Base-by-base conservation (phyloP, 2,113 vertebrate genomes). In the Bostrychus sinensis region DNA sequence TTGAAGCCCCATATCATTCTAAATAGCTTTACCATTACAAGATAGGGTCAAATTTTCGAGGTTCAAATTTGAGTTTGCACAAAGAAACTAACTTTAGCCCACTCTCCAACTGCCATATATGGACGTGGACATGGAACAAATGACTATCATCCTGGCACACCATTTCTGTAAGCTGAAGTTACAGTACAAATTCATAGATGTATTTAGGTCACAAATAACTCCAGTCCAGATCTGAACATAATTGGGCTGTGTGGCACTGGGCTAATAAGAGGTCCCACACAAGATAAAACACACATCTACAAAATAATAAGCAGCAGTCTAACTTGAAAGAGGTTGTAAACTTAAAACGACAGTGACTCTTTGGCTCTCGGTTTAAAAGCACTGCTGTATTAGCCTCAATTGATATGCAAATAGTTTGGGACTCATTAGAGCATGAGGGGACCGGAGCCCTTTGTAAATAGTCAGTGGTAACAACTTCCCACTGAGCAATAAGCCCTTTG, bases 341-440 rank as follows among this genome's bases (percentile, higher is more conserved):
- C 25, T 30, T 51, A 17, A 28, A 30, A 51, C 23, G 8, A 7
- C 8, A 17, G 26, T 28, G 10, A 6, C 16, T n/a, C 26, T 51
- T 30, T 16, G 25, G n/a, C 16, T n/a, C 5, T 25, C 7, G 5
- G 42, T 26, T 13, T 25, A 48, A 48, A 48, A 25, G 46, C 7
- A 4, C n/a, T 54, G 13, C 5, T 38, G 5, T 30, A 0, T 54
- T 43, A 20, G 54, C 63, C 56, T 56, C 43, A 73, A 74, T 79
- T 60, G 32, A 23, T 45, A 69, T 71, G 65, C 38, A 76, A 72
- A 72, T 79, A 26, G 39, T 72, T 63, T 69, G 45, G 32, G 56
- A 62, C 16, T 53, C 51, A 41, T 62, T 66, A 62, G 22, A 48
- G 19, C 45, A 23, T 66, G 46, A 46, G 58, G 55, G 19, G 7